Evolutionary conservation across 92 coral and sea anemone genomes (phyloP), one percentile per base, ranked within the genome.

Genomic region (Epizoanthus fatuus): DNA sequence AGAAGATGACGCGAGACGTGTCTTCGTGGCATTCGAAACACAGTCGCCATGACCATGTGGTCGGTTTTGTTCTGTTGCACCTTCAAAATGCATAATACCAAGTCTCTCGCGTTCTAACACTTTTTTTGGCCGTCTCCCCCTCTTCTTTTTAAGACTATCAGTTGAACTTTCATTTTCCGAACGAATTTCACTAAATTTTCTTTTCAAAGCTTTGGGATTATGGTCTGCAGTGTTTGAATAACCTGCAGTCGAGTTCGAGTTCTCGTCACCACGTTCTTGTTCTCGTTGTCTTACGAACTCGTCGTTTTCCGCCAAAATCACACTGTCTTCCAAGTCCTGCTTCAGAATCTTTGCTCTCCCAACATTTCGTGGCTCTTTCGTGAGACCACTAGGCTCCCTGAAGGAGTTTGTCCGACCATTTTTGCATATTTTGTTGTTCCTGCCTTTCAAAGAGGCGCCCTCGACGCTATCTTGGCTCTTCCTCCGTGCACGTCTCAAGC

Each of bases 1-100:
- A 72, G 98, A 89, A 44, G 91, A 93, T 94, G 98, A 94, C 98
- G 98, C 95, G 95, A 94, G 96, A 92, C 91, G 73, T 94, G 98
- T 93, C 80, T 94, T 94, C 98, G 98, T 92, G 98, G 98, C 98
- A 94, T 93, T 94, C 93, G 89, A 80, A 87, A 78, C 86, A 90
- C 95, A 94, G 92, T 92, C 91, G 95, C 94, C 98, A 91, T 91
- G 92, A 86, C 93, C 96, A 92, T 94, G 86, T 76, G 85, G 73
- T 77, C 86, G 66, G 69, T 77, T 77, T 77, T 77, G 82, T 77
- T 77, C 82, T 77, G 58, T 77, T 56, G 81, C 62, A 29, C 69
- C 54, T 60, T 77, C 68, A 60, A 9, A 55, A 12, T 75, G 81
- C 45, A 75, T 58, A 20, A 69, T 55, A 60, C 55, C 14, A 62